These are phyloP conservation scores for Phrynocephalus guinanensis DNA, from an alignment of 2,797 vertebrate genomes.

Conservation along the genomic window DNA sequence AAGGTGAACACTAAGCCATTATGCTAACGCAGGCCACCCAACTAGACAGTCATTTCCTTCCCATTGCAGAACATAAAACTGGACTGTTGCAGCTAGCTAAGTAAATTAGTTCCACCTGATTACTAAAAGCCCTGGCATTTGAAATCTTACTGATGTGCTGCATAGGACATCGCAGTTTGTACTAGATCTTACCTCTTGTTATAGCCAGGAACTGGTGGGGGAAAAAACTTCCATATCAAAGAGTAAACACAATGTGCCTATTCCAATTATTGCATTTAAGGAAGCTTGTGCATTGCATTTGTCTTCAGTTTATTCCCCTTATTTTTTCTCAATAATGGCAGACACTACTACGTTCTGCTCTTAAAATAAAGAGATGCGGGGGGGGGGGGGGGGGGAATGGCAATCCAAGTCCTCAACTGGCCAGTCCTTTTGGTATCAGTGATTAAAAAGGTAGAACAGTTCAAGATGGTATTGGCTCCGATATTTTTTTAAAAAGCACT, in stretches of 20 bases:
- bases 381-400: no score
- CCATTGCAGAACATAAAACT: slow-evolving; percentile 2
- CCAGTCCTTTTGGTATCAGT: slow-evolving; percentile 64
- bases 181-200: slow-evolving; percentile 48
- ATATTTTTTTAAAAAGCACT: slow-evolving; percentile 51
- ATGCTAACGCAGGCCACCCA: not conserved
- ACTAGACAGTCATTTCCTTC: slow-evolving; percentile 33
- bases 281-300: slow-evolving; percentile 18
- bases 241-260: slow-evolving; percentile 31
- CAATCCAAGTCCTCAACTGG: slow-evolving; percentile 67
- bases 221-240: slow-evolving; percentile 55
- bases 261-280: slow-evolving; percentile 21
- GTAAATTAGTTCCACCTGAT: not conserved
- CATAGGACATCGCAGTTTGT: slow-evolving; percentile 49
- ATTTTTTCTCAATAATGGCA: slow-evolving; percentile 50
- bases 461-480: slow-evolving; percentile 61
- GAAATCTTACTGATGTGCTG: slow-evolving; percentile 12
- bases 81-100: slow-evolving; percentile 43
- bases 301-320: slow-evolving; percentile 50
- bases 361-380: slow-evolving; percentile 60
- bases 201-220: slow-evolving; percentile 54
- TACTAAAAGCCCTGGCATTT: not conserved
- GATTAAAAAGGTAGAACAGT: slow-evolving; percentile 59
- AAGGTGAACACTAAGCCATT: not conserved
- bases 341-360: slow-evolving; percentile 61